Base-by-base conservation (phyloP, 2,888 invertebrate species). In the Phaonia tiefii region DNA sequence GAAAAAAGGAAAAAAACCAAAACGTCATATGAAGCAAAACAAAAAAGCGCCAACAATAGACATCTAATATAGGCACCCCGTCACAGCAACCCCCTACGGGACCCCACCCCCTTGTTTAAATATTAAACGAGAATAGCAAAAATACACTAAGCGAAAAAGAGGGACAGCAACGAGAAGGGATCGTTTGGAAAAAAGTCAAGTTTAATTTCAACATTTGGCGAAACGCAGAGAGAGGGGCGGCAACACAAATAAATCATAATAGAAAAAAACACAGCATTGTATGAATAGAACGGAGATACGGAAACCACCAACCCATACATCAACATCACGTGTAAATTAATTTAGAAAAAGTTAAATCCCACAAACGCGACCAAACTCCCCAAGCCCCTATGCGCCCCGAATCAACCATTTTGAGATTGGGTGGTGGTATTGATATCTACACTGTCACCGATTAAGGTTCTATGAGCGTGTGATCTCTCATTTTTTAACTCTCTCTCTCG, bases 261-360 rank as follows among this genome's bases (percentile, higher is more conserved):
- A 42, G 20, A 8, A 39, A 20, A 63, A 60, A 60, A 37, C 17
- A 42, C 17, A 63, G 42, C 63, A 63, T 63, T 63, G 63, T 63
- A 17, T 63, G 39, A 15, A 39, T 63, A 13, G 49, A 31, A 31
- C 31, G 31, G n/a, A n/a, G n/a, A 5, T 49, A 49, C 13, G n/a
- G 17, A 42, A 17, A n/a, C 11, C 26, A 37, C 2, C 2, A 11
- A 63, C 63, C 37, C 20, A 63, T 42, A 63, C 63, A 63, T 42
- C 39, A 42, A 42, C 63, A 63, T 63, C 63, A 63, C 63, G 63
- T 63, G 63, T 63, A 63, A 37, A 10, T 42, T 63, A 42, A 13
- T 17, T 20, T 60, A 8, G 37, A n/a, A 10, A 7, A 11, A 60
- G 5, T n/a, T n/a, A n/a, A n/a, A n/a, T n/a, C n/a, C n/a, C n/a